Conservation (phyloP, 2,888 invertebrate genomes). For the Cepaea hortensis region DNA sequence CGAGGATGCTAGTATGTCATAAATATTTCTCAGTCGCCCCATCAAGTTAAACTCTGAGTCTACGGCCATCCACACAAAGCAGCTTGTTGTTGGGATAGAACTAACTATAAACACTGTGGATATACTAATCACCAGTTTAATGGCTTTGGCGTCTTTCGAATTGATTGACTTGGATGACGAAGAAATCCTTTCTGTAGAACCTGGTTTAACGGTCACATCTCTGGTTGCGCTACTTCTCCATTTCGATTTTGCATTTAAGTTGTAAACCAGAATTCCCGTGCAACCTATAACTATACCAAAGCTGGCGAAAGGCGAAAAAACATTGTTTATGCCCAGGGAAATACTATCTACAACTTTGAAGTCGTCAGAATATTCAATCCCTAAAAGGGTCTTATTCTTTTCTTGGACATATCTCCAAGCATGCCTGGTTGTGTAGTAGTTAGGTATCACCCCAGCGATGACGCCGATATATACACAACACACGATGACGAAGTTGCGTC, state of each 20-base stretch:
- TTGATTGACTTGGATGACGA: neutral
- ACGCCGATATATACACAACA: conserved; percentile 13
- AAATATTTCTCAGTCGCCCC: conserved; percentile 14
- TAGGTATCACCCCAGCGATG: conserved; percentile 10
- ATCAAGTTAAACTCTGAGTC: conserved; percentile 26
- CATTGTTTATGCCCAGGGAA: conserved; percentile 21
- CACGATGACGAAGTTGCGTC: conserved; percentile 14
- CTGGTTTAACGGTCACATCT: neutral
- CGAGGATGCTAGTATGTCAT: neutral
- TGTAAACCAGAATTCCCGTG: conserved; percentile 8
- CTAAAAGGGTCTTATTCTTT: conserved; percentile 15
- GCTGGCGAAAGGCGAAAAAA: conserved; percentile 21
- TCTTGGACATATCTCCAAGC: conserved; percentile 12
- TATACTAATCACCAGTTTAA: conserved; percentile 21
- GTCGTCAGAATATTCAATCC: neutral
- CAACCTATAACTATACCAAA: conserved; percentile 25
- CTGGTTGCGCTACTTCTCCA: conserved; percentile 10
- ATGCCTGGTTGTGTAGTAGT: conserved; percentile 20
- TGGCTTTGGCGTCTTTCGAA: conserved; percentile 27
- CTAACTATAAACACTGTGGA: conserved; percentile 10
- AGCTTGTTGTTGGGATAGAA: conserved; percentile 9
- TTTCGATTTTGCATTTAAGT: conserved; percentile 10
- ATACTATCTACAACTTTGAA: neutral
- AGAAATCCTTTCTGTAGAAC: neutral
- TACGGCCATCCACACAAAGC: conserved; percentile 24